A percentile compares a stretch with the other conserved stretches of the same genome.
These are phyloP conservation scores for Chaetodon auriga DNA, from an alignment of 2,113 vertebrate genomes.

Conservation along the genomic window DNA sequence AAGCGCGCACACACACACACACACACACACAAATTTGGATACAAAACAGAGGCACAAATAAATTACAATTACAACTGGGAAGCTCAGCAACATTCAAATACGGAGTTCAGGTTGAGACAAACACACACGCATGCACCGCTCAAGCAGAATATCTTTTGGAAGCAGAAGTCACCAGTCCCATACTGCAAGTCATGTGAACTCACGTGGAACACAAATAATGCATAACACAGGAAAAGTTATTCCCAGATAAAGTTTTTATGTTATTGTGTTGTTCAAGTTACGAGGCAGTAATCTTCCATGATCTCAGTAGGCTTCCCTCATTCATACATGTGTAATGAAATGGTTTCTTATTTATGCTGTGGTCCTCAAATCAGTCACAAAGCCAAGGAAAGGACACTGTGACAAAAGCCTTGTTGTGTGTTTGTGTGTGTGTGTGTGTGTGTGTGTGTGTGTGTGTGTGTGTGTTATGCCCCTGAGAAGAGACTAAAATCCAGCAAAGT, in stretches of 20 bases:
- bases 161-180: conserved; percentile 35
- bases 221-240: conserved; percentile 44
- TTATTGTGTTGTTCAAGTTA: conserved; percentile 24
- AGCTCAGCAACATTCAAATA: conserved; percentile 12
- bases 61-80: conserved; percentile 10
- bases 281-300: conserved; percentile 29
- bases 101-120: not conserved
- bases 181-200: conserved; percentile 65
- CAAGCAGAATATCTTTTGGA: conserved; percentile 46
- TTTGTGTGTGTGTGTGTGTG: conserved; percentile 9
- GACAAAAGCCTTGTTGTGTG: not conserved
- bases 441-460: conserved; percentile 3
- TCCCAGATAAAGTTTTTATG: conserved; percentile 32
- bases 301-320: conserved; percentile 38
- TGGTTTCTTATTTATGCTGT: conserved; percentile 53
- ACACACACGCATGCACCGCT: conserved; percentile 22
- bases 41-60: conserved; percentile 26
- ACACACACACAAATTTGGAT: conserved; percentile 19
- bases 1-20: not conserved
- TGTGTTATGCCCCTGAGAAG: not conserved
- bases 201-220: conserved; percentile 49
- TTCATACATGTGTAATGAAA: conserved; percentile 59
- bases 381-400: not conserved
- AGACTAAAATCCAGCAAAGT: not conserved
- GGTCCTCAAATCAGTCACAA: conserved; percentile 7